Base-by-base conservation (phyloP, 2,113 vertebrate genomes). In the Phycodurus eques region DNA sequence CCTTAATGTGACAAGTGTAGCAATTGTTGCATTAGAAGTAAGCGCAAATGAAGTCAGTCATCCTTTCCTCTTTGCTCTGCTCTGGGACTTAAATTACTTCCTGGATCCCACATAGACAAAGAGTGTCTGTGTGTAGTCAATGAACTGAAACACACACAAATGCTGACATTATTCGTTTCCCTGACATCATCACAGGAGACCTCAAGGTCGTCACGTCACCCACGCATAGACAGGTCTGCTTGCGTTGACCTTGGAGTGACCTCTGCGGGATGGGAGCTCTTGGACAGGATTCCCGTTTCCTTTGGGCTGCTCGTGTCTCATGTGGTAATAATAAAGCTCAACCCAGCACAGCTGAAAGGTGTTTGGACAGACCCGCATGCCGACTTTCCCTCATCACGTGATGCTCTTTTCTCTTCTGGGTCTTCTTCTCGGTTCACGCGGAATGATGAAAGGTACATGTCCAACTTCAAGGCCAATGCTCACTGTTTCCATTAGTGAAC, bases 321-420 rank as follows among this genome's bases (percentile, higher is more conserved):
- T 84, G 74, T 84, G 87, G 83, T 79, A 42, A 70, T 46, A 80
- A 87, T 91, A 89, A 91, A 71, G 68, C 75, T 83, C 70, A 90
- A 90, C 79, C 17, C 3, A 75, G 62, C 31, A 72, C 76, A 77
- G 85, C 81, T 80, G 74, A 86, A 88, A 85, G 83, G 75, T 80
- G 80, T 87, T 90, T 81, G 81, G 82, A 83, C 79, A 66, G 54
- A 39, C 54, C 39, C 74, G 67, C 11, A 39, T 79, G 57, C 31
- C 64, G 61, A 17, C 13, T 47, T 67, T 33, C 39, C 56, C 71
- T 60, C 33, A 60, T 77, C 20, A 31, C 76, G 44, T n/a, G 67
- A 31, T 68, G 54, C 54, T 77, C 80, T 76, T 77, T 20, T 77
- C 57, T 72, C 9, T 69, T 65, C 59, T 54, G 33, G 62, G 39